Evolutionary conservation across 1,140 invertebrate genomes (phyloP), one percentile per base, ranked within the genome.

Genomic region (Neodiprion lecontei): DNA sequence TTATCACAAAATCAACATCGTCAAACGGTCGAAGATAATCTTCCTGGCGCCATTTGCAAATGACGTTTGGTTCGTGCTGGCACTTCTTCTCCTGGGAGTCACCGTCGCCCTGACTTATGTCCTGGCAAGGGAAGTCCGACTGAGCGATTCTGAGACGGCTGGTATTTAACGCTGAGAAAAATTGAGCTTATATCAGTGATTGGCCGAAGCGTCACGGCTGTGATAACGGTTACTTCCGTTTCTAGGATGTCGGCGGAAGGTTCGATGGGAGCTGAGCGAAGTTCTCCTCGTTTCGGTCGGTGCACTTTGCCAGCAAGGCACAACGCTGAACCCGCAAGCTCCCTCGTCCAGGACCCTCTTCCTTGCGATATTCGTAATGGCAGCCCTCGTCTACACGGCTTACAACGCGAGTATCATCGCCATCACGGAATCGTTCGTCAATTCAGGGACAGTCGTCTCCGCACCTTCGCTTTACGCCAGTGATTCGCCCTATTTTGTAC

Each of bases 81-180:
- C 68, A n/a, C 17, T 23, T 12, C 11, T 69, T 12, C 47, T 69
- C 21, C 68, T 69, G 5, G 68, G 11, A 28, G 47, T 69, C 68
- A 69, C 68, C 21, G 23, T 69, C 21, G 68, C 68, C 12, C 17
- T 69, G 68, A 69, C 68, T 47, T 69, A 28, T 21, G 47, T 69
- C 4, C 23, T 69, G 12, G 68, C 21, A 69, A 69, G 68, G 23
- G 68, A 69, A 69, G 47, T 47, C 8, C 21, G 23, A 47, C 11
- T 61, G 53, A 61, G 53, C 11, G 8, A 61, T 5, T 61, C 53
- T 5, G 53, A 61, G n/a, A 61, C 53, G 11, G 53, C 11, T 61
- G 28, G 28, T 40, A 40, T 5, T 40, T 40, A 2, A 40, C 28
- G 1, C 5, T 40, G 28, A 40, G 28, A 3, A 5, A 40, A 40